Conservation (phyloP, 2,113 vertebrate genomes). For the Accipiter cooperii region DNA sequence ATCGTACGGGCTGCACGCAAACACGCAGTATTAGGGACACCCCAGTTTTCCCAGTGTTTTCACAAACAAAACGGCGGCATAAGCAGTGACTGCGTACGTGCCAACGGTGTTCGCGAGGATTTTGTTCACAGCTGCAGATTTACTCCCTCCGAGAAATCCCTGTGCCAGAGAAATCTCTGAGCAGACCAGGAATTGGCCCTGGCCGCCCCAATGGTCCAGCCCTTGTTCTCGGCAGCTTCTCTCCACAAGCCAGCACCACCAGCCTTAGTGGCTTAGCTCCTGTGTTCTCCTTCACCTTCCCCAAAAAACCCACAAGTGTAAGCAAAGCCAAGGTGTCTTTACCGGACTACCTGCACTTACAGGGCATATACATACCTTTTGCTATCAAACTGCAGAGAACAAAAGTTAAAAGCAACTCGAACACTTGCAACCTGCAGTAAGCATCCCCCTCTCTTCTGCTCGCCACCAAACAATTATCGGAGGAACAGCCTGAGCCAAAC, state of each 20-base stretch:
- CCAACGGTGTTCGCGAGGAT: background rate
- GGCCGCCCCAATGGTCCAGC: accelerated
- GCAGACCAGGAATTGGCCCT: background rate
- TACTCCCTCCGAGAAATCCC: background rate
- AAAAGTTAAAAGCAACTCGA: background rate
- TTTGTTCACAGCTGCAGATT: background rate
- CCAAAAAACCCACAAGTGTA: background rate
- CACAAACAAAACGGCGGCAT: background rate
- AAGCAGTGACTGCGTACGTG: background rate
- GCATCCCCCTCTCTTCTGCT: background rate
- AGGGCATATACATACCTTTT: background rate
- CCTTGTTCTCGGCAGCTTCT: background rate
- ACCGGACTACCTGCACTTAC: background rate
- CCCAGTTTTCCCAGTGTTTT: background rate
- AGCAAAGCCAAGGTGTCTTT: background rate
- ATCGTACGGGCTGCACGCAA: background rate
- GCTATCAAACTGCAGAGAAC: background rate
- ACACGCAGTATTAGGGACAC: background rate
- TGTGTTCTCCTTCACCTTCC: background rate
- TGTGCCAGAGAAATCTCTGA: background rate
- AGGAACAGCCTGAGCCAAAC: constrained; percentile 26
- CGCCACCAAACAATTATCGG: background rate
- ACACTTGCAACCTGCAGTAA: background rate
- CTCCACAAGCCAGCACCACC: background rate
- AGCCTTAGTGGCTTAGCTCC: background rate